A percentile compares a stretch with the other conserved stretches of the same genome.
Evolutionary conservation across 2,113 vertebrate species (phyloP).

Genomic region (Arvicanthis niloticus): DNA sequence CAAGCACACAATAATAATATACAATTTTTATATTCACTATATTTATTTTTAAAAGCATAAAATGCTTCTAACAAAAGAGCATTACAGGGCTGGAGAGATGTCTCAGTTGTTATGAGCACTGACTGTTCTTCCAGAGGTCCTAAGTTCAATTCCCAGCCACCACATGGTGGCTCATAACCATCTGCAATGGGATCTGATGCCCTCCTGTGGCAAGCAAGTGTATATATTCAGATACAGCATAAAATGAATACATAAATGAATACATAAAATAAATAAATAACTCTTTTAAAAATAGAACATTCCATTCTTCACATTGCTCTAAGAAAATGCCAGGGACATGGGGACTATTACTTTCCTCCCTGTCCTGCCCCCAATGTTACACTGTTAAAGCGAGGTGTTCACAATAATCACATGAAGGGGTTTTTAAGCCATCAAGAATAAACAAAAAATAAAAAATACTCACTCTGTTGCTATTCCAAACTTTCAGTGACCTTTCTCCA

Average conservation of each 20-base stretch:
- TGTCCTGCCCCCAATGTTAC: background rate
- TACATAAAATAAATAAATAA: too few relatives aligned
- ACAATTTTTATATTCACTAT: background rate
- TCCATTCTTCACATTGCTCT: constrained; percentile 92
- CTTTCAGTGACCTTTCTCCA: background rate
- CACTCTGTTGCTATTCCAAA: background rate
- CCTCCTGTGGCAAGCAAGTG: too few relatives aligned
- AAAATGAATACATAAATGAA: too few relatives aligned
- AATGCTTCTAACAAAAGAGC: background rate
- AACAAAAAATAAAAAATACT: background rate
- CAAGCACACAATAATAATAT: background rate
- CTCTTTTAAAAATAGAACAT: constrained; percentile 49
- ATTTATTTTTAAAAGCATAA: background rate
- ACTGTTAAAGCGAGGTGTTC: background rate
- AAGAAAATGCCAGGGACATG: constrained; percentile 69
- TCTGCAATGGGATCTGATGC: constrained; percentile 77
- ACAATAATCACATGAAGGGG: background rate
- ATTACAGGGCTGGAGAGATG: constrained; percentile 82
- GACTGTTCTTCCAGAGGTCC: too few relatives aligned
- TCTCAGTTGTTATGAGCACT: too few relatives aligned
- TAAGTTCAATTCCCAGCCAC: too few relatives aligned
- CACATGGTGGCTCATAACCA: too few relatives aligned
- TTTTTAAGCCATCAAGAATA: background rate
- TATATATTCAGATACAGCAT: too few relatives aligned
- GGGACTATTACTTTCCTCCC: background rate